phyloP scores from a whole-genome alignment of 2,888 invertebrate species.

The Cartodere bifasciata region DNA sequence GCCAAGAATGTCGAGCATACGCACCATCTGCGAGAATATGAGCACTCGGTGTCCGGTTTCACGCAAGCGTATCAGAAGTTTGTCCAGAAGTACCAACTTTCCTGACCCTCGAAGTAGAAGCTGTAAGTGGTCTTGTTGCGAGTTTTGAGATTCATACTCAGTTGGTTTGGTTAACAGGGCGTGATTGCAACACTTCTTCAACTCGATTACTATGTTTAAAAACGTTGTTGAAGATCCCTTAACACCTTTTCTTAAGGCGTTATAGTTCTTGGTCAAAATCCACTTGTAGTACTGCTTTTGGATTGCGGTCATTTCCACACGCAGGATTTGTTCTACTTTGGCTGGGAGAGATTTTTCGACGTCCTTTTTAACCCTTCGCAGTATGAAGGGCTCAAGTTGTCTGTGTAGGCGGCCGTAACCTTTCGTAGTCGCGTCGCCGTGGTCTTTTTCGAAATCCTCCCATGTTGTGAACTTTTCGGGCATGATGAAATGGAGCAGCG shows the following conservation, averaged over 20 bases:
- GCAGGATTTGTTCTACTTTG: slow-evolving; percentile 96
- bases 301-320: slow-evolving; percentile 95
- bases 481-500: slow-evolving; percentile 96
- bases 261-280: slow-evolving; percentile 97
- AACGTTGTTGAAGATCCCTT: slow-evolving; percentile 91
- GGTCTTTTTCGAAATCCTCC: slow-evolving; percentile 92
- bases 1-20: slow-evolving; percentile 93
- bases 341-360: slow-evolving; percentile 98
- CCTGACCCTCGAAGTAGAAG: slow-evolving; percentile 87
- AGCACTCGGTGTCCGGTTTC: slow-evolving; percentile 96
- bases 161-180: slow-evolving; percentile 70
- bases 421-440: slow-evolving; percentile 82
- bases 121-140: slow-evolving; percentile 68
- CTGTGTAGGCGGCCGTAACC: slow-evolving; percentile 92
- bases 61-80: slow-evolving; percentile 77
- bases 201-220: slow-evolving; percentile 94
- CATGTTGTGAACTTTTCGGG: slow-evolving; percentile 87
- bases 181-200: slow-evolving; percentile 99
- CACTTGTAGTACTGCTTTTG: slow-evolving; percentile 99
- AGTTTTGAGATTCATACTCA: slow-evolving; percentile 55
- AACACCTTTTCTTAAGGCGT: slow-evolving; percentile 85
- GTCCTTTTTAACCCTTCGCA: slow-evolving; percentile 95
- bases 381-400: slow-evolving; percentile 89
- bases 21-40: slow-evolving; percentile 99
- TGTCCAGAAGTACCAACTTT: slow-evolving; percentile 89